Conservation (phyloP, 1,140 invertebrate species). For the Scaptomyza graminum region DNA sequence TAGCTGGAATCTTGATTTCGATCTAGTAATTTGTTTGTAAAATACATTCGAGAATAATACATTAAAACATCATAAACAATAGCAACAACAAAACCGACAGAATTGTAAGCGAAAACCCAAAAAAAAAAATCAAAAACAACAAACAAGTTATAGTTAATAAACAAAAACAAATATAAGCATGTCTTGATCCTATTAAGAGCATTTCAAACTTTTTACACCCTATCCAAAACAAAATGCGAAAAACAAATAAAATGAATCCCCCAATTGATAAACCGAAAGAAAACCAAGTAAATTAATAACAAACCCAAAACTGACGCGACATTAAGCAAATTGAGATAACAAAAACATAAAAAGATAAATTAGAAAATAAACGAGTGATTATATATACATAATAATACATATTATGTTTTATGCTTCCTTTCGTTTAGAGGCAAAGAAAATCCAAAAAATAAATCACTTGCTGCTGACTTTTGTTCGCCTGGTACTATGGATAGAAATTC, state of each 20-base stretch:
- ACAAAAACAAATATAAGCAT: conserved; percentile 17
- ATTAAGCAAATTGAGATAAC: conserved; percentile 45
- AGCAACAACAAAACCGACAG: conserved; percentile 14
- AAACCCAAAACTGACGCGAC: conserved; percentile 34
- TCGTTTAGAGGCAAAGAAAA: too few species aligned
- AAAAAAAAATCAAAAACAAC: conserved; percentile 3
- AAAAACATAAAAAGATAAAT: conserved; percentile 27
- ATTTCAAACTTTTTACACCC: conserved; percentile 71
- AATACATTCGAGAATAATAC: conserved; percentile 22
- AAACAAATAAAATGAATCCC: conserved; percentile 26
- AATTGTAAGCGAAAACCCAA: conserved; percentile 18
- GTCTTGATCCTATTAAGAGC: conserved; percentile 53
- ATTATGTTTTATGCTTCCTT: too few species aligned
- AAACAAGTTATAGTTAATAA: conserved; percentile 39
- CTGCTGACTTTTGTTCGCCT: too few species aligned
- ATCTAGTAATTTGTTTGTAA: conserved; percentile 52
- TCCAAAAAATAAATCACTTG: too few species aligned
- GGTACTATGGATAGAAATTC: too few species aligned
- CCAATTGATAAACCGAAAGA: conserved; percentile 52
- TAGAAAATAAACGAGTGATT: conserved; percentile 77
- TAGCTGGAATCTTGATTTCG: conserved; percentile 40
- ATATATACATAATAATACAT: conserved; percentile 72
- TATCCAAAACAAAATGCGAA: conserved; percentile 58
- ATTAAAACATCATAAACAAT: conserved; percentile 7
- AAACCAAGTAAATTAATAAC: conserved; percentile 42